Percentiles rank a stretch among this genome's conserved stretches.
phyloP scores from a whole-genome alignment of 2,113 vertebrate genomes.

The Eptesicus fuscus region DNA sequence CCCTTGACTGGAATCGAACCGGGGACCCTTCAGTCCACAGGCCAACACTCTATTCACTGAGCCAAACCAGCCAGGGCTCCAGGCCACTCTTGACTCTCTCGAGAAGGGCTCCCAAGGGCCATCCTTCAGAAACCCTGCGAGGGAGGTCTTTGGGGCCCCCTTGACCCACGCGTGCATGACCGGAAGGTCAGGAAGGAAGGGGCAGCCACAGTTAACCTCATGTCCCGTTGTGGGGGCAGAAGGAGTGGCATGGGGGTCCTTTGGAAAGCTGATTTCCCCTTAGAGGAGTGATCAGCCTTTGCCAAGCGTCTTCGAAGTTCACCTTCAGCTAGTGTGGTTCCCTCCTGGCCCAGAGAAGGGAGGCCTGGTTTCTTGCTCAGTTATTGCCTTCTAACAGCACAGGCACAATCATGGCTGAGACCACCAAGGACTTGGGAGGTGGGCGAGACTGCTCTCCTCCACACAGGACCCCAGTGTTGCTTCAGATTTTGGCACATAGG shows the following conservation, averaged over 20 bases:
- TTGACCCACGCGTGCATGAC: not conserved
- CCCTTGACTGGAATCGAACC: too few species aligned
- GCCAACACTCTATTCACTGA: too few species aligned
- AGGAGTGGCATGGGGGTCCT: not conserved
- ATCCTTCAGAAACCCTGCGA: accelerated
- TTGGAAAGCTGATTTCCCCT: slow-evolving; percentile 48
- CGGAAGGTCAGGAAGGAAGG: not conserved
- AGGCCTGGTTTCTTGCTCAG: not conserved
- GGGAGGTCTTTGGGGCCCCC: accelerated
- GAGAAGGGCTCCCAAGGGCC: not conserved
- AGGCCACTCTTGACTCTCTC: not conserved
- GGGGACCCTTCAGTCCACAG: too few species aligned
- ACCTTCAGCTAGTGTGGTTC: slow-evolving; percentile 19
- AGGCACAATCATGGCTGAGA: not conserved
- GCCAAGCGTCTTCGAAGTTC: slow-evolving; percentile 28
- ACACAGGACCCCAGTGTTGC: not conserved
- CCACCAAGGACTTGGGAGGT: not conserved
- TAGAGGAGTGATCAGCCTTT: slow-evolving; percentile 42
- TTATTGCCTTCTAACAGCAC: not conserved
- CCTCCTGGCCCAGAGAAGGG: slow-evolving; percentile 35
- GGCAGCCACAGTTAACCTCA: not conserved
- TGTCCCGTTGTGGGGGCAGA: not conserved
- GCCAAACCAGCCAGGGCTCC: too few species aligned
- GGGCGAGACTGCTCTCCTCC: not conserved
- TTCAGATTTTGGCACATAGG: not conserved